Conservation (phyloP, 2,113 vertebrate species). For the Dromiciops gliroides region DNA sequence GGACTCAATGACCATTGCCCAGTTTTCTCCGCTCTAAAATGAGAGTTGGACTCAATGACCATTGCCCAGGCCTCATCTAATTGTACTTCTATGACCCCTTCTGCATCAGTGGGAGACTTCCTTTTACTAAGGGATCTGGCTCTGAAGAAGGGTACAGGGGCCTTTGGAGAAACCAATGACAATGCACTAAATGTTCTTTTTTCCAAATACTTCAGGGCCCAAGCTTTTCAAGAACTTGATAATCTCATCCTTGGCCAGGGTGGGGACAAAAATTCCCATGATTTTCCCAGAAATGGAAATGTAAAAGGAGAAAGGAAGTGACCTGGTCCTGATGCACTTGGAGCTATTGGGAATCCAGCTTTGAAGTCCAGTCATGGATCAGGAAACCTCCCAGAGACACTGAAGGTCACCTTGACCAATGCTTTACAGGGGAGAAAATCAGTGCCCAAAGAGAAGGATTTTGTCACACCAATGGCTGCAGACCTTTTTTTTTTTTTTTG, state of each 20-base stretch:
- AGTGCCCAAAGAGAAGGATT: not conserved
- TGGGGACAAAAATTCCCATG: not conserved
- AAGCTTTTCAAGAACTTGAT: not conserved
- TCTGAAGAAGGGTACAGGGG: not conserved
- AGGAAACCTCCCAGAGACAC: too few species aligned
- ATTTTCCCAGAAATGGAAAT: not conserved
- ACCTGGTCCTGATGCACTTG: too few species aligned
- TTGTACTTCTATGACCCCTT: too few species aligned
- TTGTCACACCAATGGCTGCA: not conserved
- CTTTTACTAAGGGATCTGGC: not conserved
- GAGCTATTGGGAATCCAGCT: too few species aligned
- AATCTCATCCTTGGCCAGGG: not conserved
- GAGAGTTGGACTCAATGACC: not conserved
- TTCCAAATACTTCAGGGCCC: not conserved
- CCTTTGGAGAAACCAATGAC: not conserved
- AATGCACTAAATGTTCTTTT: not conserved
- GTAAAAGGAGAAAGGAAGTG: not conserved
- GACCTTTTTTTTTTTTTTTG: too few species aligned
- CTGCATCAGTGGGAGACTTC: not conserved
- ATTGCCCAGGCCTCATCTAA: too few species aligned
- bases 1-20: too few species aligned
- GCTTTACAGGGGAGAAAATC: not conserved
- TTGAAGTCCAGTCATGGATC: too few species aligned
- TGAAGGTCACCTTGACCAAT: not conserved
- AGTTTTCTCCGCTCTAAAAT: too few species aligned